Base-by-base conservation (phyloP, 2,797 vertebrate species). In the Falco novaeseelandiae region DNA sequence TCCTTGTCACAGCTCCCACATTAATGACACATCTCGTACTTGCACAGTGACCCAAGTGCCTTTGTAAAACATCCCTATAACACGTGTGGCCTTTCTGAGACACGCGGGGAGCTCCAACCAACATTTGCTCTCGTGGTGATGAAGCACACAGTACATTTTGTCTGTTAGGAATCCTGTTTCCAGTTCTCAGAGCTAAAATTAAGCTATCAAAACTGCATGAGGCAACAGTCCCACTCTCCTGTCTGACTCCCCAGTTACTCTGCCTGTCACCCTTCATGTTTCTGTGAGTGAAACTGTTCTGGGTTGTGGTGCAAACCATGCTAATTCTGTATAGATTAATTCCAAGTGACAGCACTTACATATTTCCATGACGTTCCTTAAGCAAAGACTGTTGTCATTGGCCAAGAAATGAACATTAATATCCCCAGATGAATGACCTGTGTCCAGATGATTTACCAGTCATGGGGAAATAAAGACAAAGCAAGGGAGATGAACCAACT, bases 251-350 rank as follows among this genome's bases (percentile, higher is more conserved):
- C 16, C 63, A 54, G 2, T 3, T 16, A 42, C 51, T n/a, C 34
- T 38, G 42, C 52, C 46, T 26, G 55, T 57, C 61, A 52, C 34
- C n/a, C 34, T 17, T 54, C 18, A 8, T 18, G 38, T 21, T 44
- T 22, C 6, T 36, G n/a, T 34, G 36, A 65, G 16, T 14, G 32
- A 48, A 65, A 14, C 19, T 27, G 29, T 14, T 12, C 5, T 54
- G 69, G 38, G 9, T 3, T n/a, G 32, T 11, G 54, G 20, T 34
- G 52, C 2, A 4, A 30, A 22, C 30, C 0, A 0, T 46, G 70
- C 27, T 81, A 25, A 5, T 46, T 26, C 48, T 55, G 26, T 26
- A 23, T 57, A 55, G 42, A 51, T 51, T 54, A 26, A 54, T 86
- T 66, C 69, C 77, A 77, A 44, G 44, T 21, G 87, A 69, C 26